These are phyloP conservation scores for Dasypus novemcinctus DNA, from an alignment of 2,113 vertebrate species.

Conservation along the genomic window DNA sequence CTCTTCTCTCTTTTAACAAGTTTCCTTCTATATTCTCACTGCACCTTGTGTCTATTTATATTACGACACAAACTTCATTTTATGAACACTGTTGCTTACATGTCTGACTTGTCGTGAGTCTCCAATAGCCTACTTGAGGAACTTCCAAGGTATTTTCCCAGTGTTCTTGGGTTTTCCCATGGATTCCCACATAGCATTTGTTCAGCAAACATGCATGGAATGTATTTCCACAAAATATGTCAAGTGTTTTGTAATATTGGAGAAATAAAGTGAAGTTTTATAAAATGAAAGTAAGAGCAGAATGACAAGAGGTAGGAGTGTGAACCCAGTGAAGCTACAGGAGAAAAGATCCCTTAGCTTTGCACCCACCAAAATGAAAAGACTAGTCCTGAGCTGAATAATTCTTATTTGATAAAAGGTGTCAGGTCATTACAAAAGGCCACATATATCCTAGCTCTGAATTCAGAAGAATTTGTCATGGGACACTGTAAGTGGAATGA, in stretches of 20 bases:
- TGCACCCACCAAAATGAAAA: not conserved
- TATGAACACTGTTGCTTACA: not conserved
- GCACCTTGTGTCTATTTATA: not conserved
- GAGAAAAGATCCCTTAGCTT: not conserved
- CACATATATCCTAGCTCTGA: not conserved
- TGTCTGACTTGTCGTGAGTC: not conserved
- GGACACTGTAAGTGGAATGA: not conserved
- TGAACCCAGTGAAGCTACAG: not conserved
- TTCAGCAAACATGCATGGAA: not conserved
- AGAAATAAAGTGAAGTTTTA: not conserved
- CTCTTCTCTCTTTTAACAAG: not conserved
- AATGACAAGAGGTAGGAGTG: not conserved
- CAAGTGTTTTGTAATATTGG: not conserved
- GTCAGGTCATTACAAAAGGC: not conserved
- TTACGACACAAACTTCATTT: not conserved
- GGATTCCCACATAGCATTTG: not conserved
- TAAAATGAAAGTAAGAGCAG: not conserved
- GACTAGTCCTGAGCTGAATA: not conserved
- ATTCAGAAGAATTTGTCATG: not conserved
- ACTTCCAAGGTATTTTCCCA: not conserved
- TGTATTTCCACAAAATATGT: not conserved
- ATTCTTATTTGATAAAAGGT: not conserved
- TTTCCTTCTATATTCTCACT: not conserved
- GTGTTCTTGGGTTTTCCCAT: not conserved
- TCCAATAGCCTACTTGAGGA: not conserved